phyloP scores from a whole-genome alignment of 2,888 invertebrate genomes.

The Carterocephalus palaemon region DNA sequence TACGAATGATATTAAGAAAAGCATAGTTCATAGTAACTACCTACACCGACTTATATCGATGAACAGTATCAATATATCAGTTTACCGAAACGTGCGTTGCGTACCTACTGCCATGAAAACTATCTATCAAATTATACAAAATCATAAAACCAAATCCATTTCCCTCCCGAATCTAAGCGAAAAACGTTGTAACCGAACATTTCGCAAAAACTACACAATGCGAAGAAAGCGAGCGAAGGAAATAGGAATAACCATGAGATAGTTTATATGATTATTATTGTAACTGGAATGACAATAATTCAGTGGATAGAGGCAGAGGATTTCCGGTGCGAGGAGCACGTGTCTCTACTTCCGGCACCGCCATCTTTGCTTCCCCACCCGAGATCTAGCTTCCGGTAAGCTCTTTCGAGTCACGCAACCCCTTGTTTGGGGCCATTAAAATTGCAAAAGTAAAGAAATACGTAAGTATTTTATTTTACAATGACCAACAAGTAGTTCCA shows the following conservation, averaged over 20 bases:
- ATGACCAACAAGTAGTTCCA: too few species aligned
- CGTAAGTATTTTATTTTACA: too few species aligned
- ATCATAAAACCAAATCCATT: slow-evolving; percentile 19
- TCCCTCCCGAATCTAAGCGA: slow-evolving; percentile 16
- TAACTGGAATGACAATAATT: slow-evolving; percentile 62
- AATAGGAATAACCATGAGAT: slow-evolving; percentile 28
- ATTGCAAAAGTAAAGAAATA: slow-evolving; percentile 25
- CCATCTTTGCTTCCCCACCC: slow-evolving; percentile 69
- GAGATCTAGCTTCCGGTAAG: slow-evolving; percentile 54
- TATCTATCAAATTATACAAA: neutral
- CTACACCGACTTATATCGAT: too few species aligned
- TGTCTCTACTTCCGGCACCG: slow-evolving; percentile 70
- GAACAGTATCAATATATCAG: too few species aligned
- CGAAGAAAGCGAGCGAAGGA: slow-evolving; percentile 16
- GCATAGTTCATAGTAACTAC: too few species aligned
- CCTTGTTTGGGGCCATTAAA: slow-evolving; percentile 57
- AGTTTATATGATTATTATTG: slow-evolving; percentile 44
- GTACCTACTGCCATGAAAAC: too few species aligned
- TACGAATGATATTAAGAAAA: too few species aligned
- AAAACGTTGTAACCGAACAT: slow-evolving; percentile 20
- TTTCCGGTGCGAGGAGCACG: slow-evolving; percentile 73
- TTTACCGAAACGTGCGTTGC: too few species aligned
- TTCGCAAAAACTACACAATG: slow-evolving; percentile 13
- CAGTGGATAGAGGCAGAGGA: slow-evolving; percentile 67
- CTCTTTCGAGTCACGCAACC: slow-evolving; percentile 64